A percentile compares a stretch with the other conserved stretches of the same genome.
phyloP scores from a whole-genome alignment of 2,113 vertebrate genomes.

The Eulemur macaco region DNA sequence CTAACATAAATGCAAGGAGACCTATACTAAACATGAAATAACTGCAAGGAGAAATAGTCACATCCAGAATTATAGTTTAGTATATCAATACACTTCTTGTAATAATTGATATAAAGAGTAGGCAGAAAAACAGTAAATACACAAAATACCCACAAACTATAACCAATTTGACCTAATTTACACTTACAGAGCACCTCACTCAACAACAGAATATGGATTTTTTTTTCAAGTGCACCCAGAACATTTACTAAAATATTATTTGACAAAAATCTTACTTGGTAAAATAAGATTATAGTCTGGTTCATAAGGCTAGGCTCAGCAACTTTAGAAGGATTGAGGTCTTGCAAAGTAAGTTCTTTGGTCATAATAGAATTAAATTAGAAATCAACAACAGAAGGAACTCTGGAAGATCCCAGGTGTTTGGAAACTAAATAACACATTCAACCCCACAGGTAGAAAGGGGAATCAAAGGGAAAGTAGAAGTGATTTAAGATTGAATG shows the following conservation, averaged over 20 bases:
- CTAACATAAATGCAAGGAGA: too few relatives aligned
- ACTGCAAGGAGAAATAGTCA: background rate
- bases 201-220: background rate
- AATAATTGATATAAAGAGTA: background rate
- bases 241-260: background rate
- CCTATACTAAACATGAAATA: too few relatives aligned
- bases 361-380: background rate
- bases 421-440: background rate
- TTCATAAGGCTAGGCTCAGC: background rate
- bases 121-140: background rate
- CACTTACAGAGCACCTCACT: background rate
- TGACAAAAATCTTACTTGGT: background rate
- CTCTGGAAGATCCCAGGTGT: background rate
- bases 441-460: background rate
- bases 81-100: background rate
- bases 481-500: background rate
- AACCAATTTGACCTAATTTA: background rate
- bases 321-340: background rate
- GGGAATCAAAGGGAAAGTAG: background rate
- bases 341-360: background rate
- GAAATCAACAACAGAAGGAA: background rate
- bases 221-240: background rate
- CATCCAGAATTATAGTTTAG: background rate
- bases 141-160: background rate
- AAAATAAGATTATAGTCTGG: background rate